These are phyloP conservation scores for Catharus fuscescens DNA, from an alignment of 2,113 vertebrate genomes.

Conservation along the genomic window DNA sequence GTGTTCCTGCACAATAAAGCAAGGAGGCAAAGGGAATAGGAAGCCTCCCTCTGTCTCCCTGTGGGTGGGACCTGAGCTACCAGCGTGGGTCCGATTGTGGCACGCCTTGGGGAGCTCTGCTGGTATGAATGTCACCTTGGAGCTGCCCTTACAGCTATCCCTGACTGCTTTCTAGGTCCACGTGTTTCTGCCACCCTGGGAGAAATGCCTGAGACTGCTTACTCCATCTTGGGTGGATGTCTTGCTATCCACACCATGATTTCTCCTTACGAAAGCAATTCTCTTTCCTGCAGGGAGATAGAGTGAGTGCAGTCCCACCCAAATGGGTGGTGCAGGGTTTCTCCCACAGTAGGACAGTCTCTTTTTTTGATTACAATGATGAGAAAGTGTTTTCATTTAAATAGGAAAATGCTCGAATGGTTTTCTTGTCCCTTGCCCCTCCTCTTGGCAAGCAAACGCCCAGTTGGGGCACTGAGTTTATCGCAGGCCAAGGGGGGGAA, in stretches of 20 bases:
- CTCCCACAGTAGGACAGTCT: neutral
- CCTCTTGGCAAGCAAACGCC: slow-evolving; percentile 5
- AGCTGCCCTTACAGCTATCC: neutral
- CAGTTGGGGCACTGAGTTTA: slow-evolving; percentile 36
- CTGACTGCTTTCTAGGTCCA: neutral
- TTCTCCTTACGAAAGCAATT: neutral
- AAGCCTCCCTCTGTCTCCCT: neutral
- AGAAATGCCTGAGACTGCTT: neutral
- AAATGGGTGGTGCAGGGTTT: neutral
- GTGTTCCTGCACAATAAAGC: neutral
- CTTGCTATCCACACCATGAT: neutral
- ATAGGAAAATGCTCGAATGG: slow-evolving; percentile 33
- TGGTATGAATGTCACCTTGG: neutral
- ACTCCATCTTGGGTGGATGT: neutral
- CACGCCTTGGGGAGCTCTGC: rapidly evolving
- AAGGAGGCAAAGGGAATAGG: neutral
- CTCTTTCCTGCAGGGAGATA: neutral
- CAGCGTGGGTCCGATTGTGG: rapidly evolving
- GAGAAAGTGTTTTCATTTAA: slow-evolving; percentile 50
- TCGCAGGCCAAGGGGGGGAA: slow-evolving; percentile 31
- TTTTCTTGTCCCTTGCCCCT: slow-evolving; percentile 34
- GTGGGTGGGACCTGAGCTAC: neutral
- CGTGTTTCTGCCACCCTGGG: neutral
- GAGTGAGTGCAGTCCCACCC: neutral
- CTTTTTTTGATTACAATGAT: slow-evolving; percentile 5